A percentile compares a stretch with the other conserved stretches of the same genome.
phyloP scores from a whole-genome alignment of 2,113 vertebrate species.

The Alexandromys fortis region DNA sequence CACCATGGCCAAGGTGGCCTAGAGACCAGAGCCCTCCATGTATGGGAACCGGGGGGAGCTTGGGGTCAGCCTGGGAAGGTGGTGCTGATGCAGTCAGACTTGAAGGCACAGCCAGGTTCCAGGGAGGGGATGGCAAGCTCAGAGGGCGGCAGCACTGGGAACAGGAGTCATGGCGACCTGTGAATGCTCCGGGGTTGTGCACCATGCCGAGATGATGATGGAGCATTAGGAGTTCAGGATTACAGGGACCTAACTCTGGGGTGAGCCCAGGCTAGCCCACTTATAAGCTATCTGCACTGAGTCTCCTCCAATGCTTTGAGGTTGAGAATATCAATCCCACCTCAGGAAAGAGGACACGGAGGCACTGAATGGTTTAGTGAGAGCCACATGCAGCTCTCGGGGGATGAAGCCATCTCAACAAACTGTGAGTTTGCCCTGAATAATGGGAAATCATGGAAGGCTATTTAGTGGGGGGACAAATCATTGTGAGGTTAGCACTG shows the following conservation, averaged over 20 bases:
- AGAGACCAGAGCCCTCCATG: not conserved
- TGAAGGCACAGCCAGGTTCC: not conserved
- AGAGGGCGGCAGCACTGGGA: not conserved
- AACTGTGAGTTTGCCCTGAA: not conserved
- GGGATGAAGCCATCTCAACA: not conserved
- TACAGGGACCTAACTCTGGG: too few species aligned
- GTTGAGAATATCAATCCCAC: too few species aligned
- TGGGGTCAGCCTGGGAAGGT: too few species aligned
- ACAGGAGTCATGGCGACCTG: not conserved
- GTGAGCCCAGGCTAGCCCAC: fast-evolving
- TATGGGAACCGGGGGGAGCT: too few species aligned
- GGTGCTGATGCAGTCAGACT: not conserved
- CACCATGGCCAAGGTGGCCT: not conserved
- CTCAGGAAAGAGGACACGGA: not conserved
- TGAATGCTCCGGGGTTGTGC: fast-evolving
- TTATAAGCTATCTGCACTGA: fast-evolving
- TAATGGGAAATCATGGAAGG: fast-evolving
- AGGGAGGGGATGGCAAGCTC: not conserved
- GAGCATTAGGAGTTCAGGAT: not conserved
- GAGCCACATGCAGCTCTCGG: fast-evolving
- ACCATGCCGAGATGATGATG: too few species aligned
- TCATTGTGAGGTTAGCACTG: not conserved
- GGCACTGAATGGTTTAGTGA: not conserved
- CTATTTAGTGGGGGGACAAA: not conserved
- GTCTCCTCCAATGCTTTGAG: not conserved